Percentiles rank a stretch among this genome's conserved stretches.
Conservation (phyloP, 2,797 vertebrate species). For the Dendrocincla tyrannina region DNA sequence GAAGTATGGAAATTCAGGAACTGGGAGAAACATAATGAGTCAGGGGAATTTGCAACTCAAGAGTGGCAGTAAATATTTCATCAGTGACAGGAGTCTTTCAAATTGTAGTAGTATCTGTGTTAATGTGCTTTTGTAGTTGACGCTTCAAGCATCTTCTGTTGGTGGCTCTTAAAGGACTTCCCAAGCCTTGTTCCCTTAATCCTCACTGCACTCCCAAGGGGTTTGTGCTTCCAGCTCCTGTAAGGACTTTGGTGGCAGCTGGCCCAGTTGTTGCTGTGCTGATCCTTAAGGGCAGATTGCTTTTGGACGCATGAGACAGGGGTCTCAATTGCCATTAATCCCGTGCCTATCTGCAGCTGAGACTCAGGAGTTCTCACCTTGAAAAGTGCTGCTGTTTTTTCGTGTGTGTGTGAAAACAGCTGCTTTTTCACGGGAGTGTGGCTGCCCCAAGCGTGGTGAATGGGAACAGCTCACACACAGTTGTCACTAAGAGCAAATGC, state of each 20-base stretch:
- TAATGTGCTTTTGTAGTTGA: background rate
- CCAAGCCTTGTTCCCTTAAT: background rate
- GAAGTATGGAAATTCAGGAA: background rate
- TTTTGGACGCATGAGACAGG: background rate
- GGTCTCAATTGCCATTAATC: background rate
- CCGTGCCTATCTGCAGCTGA: background rate
- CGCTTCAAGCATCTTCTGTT: background rate
- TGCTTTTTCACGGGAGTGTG: background rate
- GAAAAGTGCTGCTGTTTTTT: background rate
- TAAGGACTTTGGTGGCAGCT: background rate
- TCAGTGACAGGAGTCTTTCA: background rate
- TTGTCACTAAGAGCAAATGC: background rate
- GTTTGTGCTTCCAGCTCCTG: background rate
- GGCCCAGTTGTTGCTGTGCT: background rate
- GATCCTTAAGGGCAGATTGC: background rate
- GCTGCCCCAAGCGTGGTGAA: background rate
- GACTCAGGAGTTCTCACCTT: background rate
- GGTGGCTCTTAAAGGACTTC: background rate
- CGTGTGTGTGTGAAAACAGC: background rate
- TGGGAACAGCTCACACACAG: background rate
- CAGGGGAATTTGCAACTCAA: background rate
- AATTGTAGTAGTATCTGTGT: background rate
- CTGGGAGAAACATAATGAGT: background rate
- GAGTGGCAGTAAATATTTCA: background rate
- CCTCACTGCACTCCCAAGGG: background rate